Evolutionary conservation across 2,113 vertebrate genomes (phyloP), one percentile per base, ranked within the genome.

Genomic region (Leuciscus idus): DNA sequence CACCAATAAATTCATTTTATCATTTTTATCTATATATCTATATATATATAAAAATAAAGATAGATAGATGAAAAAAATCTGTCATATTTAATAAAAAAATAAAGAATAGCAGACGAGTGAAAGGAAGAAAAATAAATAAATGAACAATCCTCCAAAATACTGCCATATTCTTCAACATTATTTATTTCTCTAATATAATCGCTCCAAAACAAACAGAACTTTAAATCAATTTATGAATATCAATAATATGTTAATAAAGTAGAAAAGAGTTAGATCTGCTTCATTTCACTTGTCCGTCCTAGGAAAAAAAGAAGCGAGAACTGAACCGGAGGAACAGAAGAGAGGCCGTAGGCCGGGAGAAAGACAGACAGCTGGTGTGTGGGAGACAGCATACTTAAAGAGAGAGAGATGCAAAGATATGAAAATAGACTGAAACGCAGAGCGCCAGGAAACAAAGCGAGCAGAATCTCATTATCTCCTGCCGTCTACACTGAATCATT

Each of bases 381-480:
- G 86, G 33, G 52, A 81, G 57, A 81, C 57, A 64, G 76, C 52
- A 46, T 10, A 46, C 78, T 73, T 78, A 33, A 19, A 85, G 52
- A 62, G 64, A 72, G 48, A 72, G 79, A 76, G 77, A 55, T 61
- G 46, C 28, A 6, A 0, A 36, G 23, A 85, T 39, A 2, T 2
- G 61, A 68, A 83, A 72, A 33, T 68, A 26, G 30, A 26, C 13
- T 50, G 72, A 19, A 28, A 78, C 11, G 46, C 55, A 77, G 61
- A 6, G 30, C 50, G 52, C 13, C 61, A 83, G 76, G 57, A 73
- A 80, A 80, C 78, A 80, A 43, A 82, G 61, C 17, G 43, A 85
- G 77, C 55, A 75, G 74, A 78, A 90, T 89, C 77, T 85, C 79
- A 85, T 83, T 87, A 87, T 87, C 48, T 61, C 33, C 52, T 17